Percentiles rank a stretch among this genome's conserved stretches.
phyloP scores from a whole-genome alignment of 2,888 invertebrate genomes.

The Drosophila infuscata region DNA sequence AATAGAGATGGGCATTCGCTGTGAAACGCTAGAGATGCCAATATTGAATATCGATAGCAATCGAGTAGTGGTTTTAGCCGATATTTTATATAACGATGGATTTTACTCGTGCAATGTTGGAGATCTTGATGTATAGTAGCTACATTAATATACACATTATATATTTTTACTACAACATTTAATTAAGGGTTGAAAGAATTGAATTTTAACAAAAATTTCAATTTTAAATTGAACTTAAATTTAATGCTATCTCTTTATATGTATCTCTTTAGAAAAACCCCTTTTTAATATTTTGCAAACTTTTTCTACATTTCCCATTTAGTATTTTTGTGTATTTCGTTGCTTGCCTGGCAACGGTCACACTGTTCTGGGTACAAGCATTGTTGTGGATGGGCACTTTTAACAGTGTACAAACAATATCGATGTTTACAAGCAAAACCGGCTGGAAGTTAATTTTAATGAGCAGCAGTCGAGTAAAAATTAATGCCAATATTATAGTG shows the following conservation, averaged over 20 bases:
- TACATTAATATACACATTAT: neutral
- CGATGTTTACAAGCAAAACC: slow-evolving; percentile 20
- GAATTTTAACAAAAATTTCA: neutral
- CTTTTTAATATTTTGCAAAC: neutral
- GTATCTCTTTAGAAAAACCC: neutral
- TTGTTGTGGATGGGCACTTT: slow-evolving; percentile 24
- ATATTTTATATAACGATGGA: neutral
- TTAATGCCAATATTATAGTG: no score
- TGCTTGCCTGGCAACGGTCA: slow-evolving; percentile 11
- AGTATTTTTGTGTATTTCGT: slow-evolving; percentile 7
- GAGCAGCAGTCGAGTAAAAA: neutral
- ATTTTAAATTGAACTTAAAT: neutral
- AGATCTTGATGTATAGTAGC: neutral
- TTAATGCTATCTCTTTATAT: neutral
- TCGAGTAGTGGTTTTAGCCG: neutral
- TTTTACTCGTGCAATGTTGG: neutral
- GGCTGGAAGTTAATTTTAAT: neutral
- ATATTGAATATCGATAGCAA: neutral
- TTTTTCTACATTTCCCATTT: neutral
- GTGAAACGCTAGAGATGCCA: neutral
- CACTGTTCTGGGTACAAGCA: slow-evolving; percentile 40
- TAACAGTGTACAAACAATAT: neutral
- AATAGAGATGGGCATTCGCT: slow-evolving; percentile 32
- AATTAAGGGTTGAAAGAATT: neutral
- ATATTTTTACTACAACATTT: neutral